Evolutionary conservation across 2,113 vertebrate genomes (phyloP).

Genomic region (Misgurnus mizolepis): DNA sequence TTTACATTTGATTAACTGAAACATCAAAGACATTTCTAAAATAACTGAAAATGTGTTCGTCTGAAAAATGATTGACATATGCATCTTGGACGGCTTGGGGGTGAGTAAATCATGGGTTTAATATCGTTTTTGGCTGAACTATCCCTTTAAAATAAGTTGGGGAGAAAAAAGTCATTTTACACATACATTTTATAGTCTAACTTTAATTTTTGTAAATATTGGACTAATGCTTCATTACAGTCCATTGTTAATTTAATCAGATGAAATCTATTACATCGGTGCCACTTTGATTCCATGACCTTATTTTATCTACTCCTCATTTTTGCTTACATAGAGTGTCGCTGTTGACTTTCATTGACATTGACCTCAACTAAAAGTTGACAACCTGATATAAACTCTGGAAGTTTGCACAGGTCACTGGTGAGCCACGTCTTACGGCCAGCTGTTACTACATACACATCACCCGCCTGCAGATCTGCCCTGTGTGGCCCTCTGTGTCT

Average conservation of each 20-base stretch:
- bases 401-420: not conserved
- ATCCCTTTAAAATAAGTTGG: too few relatives aligned
- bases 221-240: not conserved
- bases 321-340: not conserved
- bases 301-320: not conserved
- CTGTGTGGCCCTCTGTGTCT: constrained; percentile 10
- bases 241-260: not conserved
- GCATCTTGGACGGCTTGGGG: too few relatives aligned
- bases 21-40: too few relatives aligned
- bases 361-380: constrained; percentile 3
- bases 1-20: too few relatives aligned
- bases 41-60: too few relatives aligned
- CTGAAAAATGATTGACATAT: too few relatives aligned
- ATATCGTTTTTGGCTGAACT: too few relatives aligned
- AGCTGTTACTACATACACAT: constrained; percentile 32
- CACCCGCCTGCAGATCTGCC: constrained; percentile 19
- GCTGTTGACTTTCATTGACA: not conserved
- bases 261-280: not conserved
- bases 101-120: too few relatives aligned
- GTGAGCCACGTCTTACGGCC: constrained; percentile 8
- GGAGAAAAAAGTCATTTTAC: not conserved
- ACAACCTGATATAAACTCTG: not conserved
- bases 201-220: not conserved
- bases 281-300: constrained; percentile 1
- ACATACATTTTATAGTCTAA: not conserved